Conservation (phyloP, 2,888 invertebrate species). For the Caenorhabditis zanzibari region DNA sequence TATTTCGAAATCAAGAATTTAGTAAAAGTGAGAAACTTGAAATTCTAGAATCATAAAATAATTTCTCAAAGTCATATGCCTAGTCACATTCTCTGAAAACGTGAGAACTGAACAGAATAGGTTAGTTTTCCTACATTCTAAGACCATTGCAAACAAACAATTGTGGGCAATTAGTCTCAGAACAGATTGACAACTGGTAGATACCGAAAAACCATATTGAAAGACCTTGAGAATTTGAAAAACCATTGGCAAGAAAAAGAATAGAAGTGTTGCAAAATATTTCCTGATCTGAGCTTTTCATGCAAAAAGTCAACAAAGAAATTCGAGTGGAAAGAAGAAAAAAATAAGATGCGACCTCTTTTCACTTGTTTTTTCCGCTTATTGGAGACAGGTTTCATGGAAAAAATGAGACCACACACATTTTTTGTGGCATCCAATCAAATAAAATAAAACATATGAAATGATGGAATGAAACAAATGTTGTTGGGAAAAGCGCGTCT, state of each 20-base stretch:
- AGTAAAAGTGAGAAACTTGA: not conserved
- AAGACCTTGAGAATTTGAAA: not conserved
- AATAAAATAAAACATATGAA: conserved; percentile 21
- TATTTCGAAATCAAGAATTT: not conserved
- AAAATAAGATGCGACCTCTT: conserved; percentile 39
- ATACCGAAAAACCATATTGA: conserved; percentile 19
- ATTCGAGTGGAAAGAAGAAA: not conserved
- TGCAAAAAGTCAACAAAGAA: conserved; percentile 59
- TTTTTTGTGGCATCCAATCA: conserved; percentile 20
- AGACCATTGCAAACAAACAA: conserved; percentile 33
- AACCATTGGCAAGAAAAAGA: not conserved
- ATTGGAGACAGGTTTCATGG: conserved; percentile 60
- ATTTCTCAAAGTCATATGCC: too few species aligned
- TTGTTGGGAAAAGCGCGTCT: conserved; percentile 48
- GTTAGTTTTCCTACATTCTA: conserved; percentile 2
- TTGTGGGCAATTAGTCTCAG: conserved; percentile 43
- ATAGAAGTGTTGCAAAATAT: conserved; percentile 28
- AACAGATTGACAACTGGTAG: conserved; percentile 58
- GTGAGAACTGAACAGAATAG: conserved; percentile 4
- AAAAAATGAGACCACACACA: conserved; percentile 27
- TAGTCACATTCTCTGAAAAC: not conserved
- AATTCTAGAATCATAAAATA: not conserved
- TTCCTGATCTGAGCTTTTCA: conserved; percentile 41
- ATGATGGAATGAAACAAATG: conserved; percentile 43
- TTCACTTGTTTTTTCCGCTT: conserved; percentile 60